These are phyloP conservation scores for Arge pagana DNA, from an alignment of 2,888 invertebrate species.

Conservation along the genomic window DNA sequence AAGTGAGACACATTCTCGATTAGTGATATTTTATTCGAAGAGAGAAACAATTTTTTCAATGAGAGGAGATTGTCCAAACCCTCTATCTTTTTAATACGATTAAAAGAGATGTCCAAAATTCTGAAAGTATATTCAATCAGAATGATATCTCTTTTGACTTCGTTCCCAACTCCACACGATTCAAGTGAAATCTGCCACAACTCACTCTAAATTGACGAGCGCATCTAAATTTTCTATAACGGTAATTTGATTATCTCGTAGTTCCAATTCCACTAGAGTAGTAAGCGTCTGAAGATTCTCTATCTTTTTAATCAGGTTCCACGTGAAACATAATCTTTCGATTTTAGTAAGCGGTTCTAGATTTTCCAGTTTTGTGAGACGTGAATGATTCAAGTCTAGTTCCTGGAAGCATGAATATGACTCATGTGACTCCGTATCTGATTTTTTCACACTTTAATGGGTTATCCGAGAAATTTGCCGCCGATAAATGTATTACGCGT, in stretches of 20 bases:
- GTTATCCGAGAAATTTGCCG: no score
- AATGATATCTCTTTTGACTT: neutral
- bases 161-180: no score
- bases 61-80: conserved; percentile 77
- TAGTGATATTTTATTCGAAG: conserved; percentile 85
- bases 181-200: conserved; percentile 34
- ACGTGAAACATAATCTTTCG: conserved; percentile 83
- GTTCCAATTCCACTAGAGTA: conserved; percentile 84
- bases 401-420: conserved; percentile 60
- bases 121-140: conserved; percentile 60
- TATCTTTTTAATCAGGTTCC: conserved; percentile 95
- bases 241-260: conserved; percentile 96
- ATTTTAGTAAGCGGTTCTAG: conserved; percentile 77
- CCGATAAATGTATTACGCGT: no score
- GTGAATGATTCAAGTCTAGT: conserved; percentile 89
- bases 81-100: conserved; percentile 85
- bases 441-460: no score
- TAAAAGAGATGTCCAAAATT: conserved; percentile 92
- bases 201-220: conserved; percentile 88
- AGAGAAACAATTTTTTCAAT: conserved; percentile 82
- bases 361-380: conserved; percentile 83
- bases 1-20: conserved; percentile 88
- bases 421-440: no score
- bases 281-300: conserved; percentile 81
- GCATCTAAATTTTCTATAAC: conserved; percentile 87